These are phyloP conservation scores for Kuschelorhynchus macadamiae DNA, from an alignment of 2,888 invertebrate genomes.

Conservation along the genomic window DNA sequence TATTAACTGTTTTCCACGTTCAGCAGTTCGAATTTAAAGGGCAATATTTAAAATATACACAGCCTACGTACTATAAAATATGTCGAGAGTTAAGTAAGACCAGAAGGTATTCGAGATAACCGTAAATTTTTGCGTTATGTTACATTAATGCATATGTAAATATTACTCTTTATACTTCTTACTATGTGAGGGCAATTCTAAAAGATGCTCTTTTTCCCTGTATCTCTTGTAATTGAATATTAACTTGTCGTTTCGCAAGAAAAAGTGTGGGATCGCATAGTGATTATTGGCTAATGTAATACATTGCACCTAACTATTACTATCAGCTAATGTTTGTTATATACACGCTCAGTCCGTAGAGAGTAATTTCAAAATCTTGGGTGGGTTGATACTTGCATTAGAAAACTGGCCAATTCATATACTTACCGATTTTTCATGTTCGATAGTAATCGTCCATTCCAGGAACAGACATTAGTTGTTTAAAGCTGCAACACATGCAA, in stretches of 20 bases:
- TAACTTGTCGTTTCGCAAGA: constrained; percentile 14
- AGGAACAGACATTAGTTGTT: constrained; percentile 22
- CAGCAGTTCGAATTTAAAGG: constrained; percentile 30
- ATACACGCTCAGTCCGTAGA: constrained; percentile 27
- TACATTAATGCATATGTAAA: constrained; percentile 29
- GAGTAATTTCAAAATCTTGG: constrained; percentile 37
- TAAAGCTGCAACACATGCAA: constrained; percentile 25
- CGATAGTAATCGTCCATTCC: constrained; percentile 29
- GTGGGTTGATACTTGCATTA: constrained; percentile 37
- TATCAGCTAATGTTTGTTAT: constrained; percentile 19
- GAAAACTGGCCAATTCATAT: constrained; percentile 39
- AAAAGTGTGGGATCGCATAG: constrained; percentile 18
- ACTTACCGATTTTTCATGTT: constrained; percentile 44
- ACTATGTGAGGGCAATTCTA: constrained; percentile 23
- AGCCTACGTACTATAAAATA: constrained; percentile 12
- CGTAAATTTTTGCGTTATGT: constrained; percentile 28
- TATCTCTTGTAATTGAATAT: constrained; percentile 28
- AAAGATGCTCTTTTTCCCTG: constrained; percentile 12
- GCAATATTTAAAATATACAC: constrained; percentile 34
- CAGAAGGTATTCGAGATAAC: constrained; percentile 32
- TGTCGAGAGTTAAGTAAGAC: constrained; percentile 15
- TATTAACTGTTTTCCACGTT: constrained; percentile 20
- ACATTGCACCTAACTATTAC: constrained; percentile 27
- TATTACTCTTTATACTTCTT: constrained; percentile 16
- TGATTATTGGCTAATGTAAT: constrained; percentile 37